phyloP scores from a whole-genome alignment of 2,888 invertebrate species.

The Aethes cnicana region DNA sequence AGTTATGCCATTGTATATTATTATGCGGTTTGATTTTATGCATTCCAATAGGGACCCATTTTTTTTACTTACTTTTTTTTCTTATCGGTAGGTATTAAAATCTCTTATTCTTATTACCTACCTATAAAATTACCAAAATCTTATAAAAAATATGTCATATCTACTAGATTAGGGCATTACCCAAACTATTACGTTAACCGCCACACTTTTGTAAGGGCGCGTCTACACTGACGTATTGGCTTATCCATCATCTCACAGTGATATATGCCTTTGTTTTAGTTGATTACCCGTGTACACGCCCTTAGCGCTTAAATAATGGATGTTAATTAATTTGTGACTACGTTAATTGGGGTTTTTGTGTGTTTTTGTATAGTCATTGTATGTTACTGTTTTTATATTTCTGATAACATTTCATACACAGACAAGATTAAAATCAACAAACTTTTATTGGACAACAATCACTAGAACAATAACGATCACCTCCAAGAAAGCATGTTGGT shows the following conservation, averaged over 20 bases:
- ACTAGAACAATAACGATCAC: no score
- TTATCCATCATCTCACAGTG: constrained; percentile 64
- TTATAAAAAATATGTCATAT: no score
- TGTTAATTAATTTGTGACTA: constrained; percentile 25
- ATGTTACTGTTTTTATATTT: background rate
- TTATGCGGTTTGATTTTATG: no score
- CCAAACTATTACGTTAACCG: constrained; percentile 35
- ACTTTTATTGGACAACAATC: no score
- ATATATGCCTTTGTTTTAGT: constrained; percentile 59
- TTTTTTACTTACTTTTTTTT: background rate
- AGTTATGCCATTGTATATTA: no score
- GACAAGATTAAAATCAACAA: no score
- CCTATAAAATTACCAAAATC: no score
- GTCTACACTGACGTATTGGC: constrained; percentile 65
- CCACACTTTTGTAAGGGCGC: constrained; percentile 53
- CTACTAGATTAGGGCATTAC: constrained; percentile 13
- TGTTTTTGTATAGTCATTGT: constrained; percentile 6
- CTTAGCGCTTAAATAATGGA: constrained; percentile 39
- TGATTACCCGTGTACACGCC: constrained; percentile 62
- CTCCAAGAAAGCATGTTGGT: no score
- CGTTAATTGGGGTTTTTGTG: constrained; percentile 17
- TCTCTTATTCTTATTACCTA: background rate
- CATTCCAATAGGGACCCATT: no score
- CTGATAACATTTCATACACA: no score
- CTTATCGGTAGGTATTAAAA: background rate